Evolutionary conservation across 2,797 vertebrate genomes (phyloP).

Genomic region (Cyclopterus lumpus): DNA sequence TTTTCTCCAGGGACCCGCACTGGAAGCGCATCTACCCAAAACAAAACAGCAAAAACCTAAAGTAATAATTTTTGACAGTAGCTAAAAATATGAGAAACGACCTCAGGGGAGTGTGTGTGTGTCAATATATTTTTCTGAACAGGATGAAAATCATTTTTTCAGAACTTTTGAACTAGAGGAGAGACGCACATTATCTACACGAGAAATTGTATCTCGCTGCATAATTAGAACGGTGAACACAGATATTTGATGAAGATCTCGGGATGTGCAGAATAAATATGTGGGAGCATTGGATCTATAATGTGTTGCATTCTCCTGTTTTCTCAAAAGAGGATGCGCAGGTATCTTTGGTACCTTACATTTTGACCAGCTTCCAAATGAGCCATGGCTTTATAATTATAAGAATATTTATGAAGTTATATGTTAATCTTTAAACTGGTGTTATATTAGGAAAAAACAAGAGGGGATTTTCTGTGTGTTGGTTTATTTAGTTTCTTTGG

Average conservation of each 20-base stretch:
- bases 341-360: not conserved
- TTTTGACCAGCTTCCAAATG: not conserved
- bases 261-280: constrained; percentile 21
- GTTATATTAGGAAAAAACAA: not conserved
- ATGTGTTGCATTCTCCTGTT: not conserved
- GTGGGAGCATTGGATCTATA: not conserved
- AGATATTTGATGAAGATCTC: not conserved
- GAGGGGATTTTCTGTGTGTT: not conserved
- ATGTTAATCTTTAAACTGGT: not conserved
- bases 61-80: constrained; percentile 72
- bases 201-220: not conserved
- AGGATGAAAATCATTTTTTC: constrained; percentile 54
- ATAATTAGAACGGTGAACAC: not conserved
- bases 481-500: not conserved
- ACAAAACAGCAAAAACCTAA: constrained; percentile 60
- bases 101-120: constrained; percentile 48
- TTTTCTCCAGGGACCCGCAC: constrained; percentile 67
- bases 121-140: constrained; percentile 70
- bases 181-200: not conserved
- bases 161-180: constrained; percentile 35
- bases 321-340: not conserved
- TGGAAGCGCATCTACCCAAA: constrained; percentile 69
- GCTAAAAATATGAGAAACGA: constrained; percentile 73
- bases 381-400: not conserved
- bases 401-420: not conserved